Base-by-base conservation (phyloP, 1,140 invertebrate genomes). In the Drosophila funebris region DNA sequence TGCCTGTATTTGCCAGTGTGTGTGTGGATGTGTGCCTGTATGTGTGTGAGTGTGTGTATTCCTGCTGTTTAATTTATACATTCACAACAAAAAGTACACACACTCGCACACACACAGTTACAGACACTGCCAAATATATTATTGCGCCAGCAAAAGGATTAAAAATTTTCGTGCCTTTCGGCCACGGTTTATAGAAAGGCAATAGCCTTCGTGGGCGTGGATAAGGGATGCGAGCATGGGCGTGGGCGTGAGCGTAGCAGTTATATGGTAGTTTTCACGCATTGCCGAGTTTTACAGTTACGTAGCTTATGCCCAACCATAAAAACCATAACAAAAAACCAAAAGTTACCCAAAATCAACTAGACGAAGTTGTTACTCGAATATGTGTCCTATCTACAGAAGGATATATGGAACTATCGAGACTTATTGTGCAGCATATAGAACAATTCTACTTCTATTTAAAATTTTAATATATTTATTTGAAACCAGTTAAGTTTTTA, bases 1-100 rank as follows among this genome's bases (percentile, higher is more conserved):
- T 66, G 20, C 48, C 36, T 52, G 60, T 76, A 54, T 36, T 62
- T 61, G 57, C 27, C 33, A 43, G 37, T 73, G 37, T 61, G 22
- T 46, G 54, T 20, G 33, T 36, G 11, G 4, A 5, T 36, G n/a
- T 36, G 33, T 75, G 60, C 39, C 27, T 73, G 37, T 61, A 9
- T 48, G 36, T 44, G 44, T 70, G 67, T 31, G 22, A 53, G 3
- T 58, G 43, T 18, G 69, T 76, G 53, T 70, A 61, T 73, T 64
- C 39, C 70, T 58, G 60, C 63, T 83, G 76, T 78, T 87, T 87
- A 83, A 87, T 88, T 89, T 89, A 87, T 79, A 89, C 68, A 80
- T 73, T 60, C 61, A 62, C 58, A 73, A 60, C 56, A 73, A 73
- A 68, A 73, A 64, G 36, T 33, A 29, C 18, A 57, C 8, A 41